Evolutionary conservation across 2,113 vertebrate genomes (phyloP).

Genomic region (Talpa occidentalis): DNA sequence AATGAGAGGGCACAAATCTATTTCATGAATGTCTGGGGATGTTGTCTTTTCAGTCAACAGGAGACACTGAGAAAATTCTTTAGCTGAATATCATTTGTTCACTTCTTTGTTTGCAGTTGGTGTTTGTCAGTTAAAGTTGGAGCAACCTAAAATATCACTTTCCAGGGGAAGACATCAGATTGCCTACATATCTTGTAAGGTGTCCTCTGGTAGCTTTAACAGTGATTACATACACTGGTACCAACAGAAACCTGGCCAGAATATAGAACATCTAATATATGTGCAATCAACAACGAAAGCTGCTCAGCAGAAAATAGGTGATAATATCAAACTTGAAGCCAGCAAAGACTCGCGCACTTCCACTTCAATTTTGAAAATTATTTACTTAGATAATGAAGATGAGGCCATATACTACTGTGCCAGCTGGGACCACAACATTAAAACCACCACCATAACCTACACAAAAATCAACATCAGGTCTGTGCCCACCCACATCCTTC

Average conservation of each 20-base stretch:
- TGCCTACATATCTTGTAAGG: not conserved
- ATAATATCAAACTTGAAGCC: slow-evolving; percentile 27
- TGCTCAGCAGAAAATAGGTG: rapidly evolving
- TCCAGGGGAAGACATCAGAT: not conserved
- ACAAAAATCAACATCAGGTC: not conserved
- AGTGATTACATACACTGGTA: slow-evolving; percentile 37
- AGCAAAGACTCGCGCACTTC: not conserved
- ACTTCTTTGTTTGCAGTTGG: slow-evolving; percentile 58
- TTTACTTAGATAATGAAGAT: slow-evolving; percentile 50
- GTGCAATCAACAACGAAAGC: rapidly evolving
- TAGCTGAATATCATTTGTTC: not conserved
- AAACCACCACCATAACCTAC: not conserved
- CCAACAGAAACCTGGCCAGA: slow-evolving; percentile 41
- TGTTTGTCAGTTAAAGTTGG: not conserved
- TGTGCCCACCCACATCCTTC: slow-evolving; percentile 25
- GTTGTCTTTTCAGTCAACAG: not conserved
- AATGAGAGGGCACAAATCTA: too few species aligned
- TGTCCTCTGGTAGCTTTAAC: not conserved
- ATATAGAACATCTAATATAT: not conserved
- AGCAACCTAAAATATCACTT: slow-evolving; percentile 42
- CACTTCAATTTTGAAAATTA: slow-evolving; percentile 30
- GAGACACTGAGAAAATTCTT: not conserved
- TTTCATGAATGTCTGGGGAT: too few species aligned
- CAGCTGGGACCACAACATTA: not conserved
- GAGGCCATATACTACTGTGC: slow-evolving; percentile 54